phyloP scores from a whole-genome alignment of 2,797 vertebrate species.

The Anguilla marmorata region DNA sequence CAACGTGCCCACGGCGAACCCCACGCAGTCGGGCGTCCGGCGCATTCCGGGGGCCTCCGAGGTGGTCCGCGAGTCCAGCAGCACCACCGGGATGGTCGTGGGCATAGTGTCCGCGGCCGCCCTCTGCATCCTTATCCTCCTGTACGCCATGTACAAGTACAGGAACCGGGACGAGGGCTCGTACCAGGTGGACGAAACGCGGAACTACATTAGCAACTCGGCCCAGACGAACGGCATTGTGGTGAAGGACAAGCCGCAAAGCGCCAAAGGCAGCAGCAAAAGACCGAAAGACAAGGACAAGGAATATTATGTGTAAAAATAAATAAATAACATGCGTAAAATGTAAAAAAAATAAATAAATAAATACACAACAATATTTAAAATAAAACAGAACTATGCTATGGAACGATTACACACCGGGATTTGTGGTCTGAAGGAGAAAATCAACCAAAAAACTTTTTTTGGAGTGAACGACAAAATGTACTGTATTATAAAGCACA shows the following conservation, averaged over 20 bases:
- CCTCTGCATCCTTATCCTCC: conserved; percentile 90
- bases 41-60: conserved; percentile 85
- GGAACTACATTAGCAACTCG: conserved; percentile 92
- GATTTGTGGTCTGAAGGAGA: conserved; percentile 70
- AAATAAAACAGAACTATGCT: conserved; percentile 28
- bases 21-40: conserved; percentile 84
- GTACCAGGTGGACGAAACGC: conserved; percentile 89
- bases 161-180: conserved; percentile 91
- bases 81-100: conserved; percentile 90
- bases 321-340: conserved; percentile 58
- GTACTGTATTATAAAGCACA: conserved; percentile 76
- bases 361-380: conserved; percentile 61
- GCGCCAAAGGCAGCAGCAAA: conserved; percentile 88
- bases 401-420: conserved; percentile 68
- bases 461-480: conserved; percentile 73
- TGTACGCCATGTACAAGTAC: conserved; percentile 94
- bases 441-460: conserved; percentile 60
- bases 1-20: conserved; percentile 87
- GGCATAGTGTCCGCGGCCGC: conserved; percentile 88
- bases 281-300: conserved; percentile 99
- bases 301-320: conserved; percentile 96
- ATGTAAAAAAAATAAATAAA: conserved; percentile 77
- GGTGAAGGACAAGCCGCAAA: conserved; percentile 84
- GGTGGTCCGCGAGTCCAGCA: conserved; percentile 90
- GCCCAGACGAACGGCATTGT: conserved; percentile 87